These are phyloP conservation scores for Oryzias javanicus DNA, from an alignment of 2,113 vertebrate genomes.

Conservation along the genomic window DNA sequence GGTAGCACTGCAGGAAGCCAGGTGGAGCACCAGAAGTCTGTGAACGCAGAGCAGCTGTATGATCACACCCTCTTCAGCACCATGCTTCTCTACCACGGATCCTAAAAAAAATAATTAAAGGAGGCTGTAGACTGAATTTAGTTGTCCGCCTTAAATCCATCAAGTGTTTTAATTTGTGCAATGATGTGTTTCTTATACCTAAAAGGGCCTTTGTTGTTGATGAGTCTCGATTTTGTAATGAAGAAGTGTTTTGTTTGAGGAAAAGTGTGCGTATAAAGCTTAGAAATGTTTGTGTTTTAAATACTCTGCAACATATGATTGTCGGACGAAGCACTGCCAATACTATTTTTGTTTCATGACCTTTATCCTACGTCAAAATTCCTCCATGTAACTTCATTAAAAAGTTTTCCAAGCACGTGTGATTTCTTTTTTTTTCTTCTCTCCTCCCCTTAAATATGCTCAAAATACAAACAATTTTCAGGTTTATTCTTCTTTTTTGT, in stretches of 20 bases:
- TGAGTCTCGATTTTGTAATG: slow-evolving; percentile 10
- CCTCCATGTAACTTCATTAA: slow-evolving; percentile 32
- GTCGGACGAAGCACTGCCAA: slow-evolving; percentile 38
- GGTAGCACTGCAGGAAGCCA: slow-evolving; percentile 82
- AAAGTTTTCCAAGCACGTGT: slow-evolving; percentile 19
- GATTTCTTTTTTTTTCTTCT: neutral
- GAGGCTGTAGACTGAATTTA: slow-evolving; percentile 14
- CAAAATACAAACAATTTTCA: neutral
- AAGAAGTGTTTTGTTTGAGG: neutral
- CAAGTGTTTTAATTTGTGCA: slow-evolving; percentile 14
- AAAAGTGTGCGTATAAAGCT: slow-evolving; percentile 7
- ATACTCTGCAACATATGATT: slow-evolving; percentile 26
- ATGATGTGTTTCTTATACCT: slow-evolving; percentile 13
- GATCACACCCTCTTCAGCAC: slow-evolving; percentile 83
- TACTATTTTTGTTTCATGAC: slow-evolving; percentile 27
- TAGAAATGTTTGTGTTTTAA: slow-evolving; percentile 24
- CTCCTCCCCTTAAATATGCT: neutral
- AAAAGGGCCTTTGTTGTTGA: slow-evolving; percentile 19
- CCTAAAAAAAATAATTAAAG: slow-evolving; percentile 73
- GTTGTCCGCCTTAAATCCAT: slow-evolving; percentile 60
- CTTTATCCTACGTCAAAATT: slow-evolving; percentile 13
- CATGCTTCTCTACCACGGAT: slow-evolving; percentile 89
- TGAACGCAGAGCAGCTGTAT: slow-evolving; percentile 83
- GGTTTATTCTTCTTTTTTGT: neutral
- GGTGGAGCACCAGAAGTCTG: slow-evolving; percentile 85